Conservation (phyloP, 2,113 vertebrate genomes). For the Anguilla japonica region DNA sequence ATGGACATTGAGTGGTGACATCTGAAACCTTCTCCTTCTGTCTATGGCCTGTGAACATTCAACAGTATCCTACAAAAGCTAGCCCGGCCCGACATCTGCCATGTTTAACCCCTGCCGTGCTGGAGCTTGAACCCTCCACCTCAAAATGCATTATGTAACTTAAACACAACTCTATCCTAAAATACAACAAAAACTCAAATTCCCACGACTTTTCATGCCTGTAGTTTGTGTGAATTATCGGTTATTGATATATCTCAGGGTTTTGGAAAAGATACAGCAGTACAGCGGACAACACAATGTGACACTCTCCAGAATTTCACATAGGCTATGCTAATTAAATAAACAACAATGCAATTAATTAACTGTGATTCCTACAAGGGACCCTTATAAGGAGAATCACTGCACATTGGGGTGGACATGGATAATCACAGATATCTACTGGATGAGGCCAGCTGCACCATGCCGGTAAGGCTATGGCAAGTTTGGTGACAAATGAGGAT, state of each 20-base stretch:
- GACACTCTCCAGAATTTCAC: background rate
- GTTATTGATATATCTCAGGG: background rate
- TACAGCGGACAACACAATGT: background rate
- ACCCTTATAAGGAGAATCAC: background rate
- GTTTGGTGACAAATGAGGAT: constrained; percentile 28
- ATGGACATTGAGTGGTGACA: background rate
- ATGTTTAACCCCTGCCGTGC: constrained; percentile 5
- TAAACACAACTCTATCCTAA: background rate
- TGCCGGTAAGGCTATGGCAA: background rate
- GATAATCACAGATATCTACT: background rate
- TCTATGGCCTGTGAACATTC: constrained; percentile 2
- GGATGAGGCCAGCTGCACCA: background rate
- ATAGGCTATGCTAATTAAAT: background rate
- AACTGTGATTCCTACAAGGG: background rate
- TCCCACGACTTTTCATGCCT: background rate
- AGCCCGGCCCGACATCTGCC: constrained; percentile 19
- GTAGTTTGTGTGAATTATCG: background rate
- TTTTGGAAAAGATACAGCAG: background rate
- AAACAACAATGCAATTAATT: background rate
- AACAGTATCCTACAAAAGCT: constrained; percentile 19
- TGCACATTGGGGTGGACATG: background rate
- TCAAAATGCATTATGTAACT: constrained; percentile 5
- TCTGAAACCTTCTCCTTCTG: constrained; percentile 16
- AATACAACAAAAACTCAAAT: constrained; percentile 6
- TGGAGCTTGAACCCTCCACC: background rate